Conservation (phyloP, 2,888 invertebrate genomes). For the Theretra japonica region DNA sequence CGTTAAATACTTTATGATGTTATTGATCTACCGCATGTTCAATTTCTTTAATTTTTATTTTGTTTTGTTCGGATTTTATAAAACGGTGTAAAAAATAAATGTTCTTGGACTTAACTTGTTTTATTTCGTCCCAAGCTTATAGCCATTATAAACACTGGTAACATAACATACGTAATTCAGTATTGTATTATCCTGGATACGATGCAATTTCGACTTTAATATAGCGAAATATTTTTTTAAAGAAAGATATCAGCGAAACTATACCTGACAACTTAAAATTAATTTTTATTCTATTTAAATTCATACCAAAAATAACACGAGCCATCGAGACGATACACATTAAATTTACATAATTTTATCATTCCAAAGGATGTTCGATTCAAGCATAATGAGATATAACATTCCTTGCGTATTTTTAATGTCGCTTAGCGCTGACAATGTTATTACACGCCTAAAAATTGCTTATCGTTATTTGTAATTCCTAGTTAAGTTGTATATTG, state of each 20-base stretch:
- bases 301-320: too few species aligned
- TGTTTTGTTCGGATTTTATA: constrained; percentile 18
- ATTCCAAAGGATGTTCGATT: too few species aligned
- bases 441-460: neutral
- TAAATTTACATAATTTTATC: too few species aligned
- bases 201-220: neutral
- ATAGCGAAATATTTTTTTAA: constrained; percentile 25
- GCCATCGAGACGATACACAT: too few species aligned
- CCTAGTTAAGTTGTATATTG: neutral
- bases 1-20: neutral
- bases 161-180: constrained; percentile 27
- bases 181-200: neutral
- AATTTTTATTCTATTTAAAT: too few species aligned
- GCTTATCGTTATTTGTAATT: neutral
- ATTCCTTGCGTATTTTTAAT: neutral
- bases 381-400: too few species aligned
- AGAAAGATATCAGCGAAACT: too few species aligned
- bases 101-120: constrained; percentile 53
- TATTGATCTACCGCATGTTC: neutral
- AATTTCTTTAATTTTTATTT: neutral
- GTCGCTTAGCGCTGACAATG: neutral
- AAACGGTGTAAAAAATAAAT: constrained; percentile 49
- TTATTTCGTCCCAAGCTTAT: constrained; percentile 58
- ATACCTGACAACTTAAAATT: too few species aligned
- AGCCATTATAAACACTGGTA: constrained; percentile 11